Base-by-base conservation (phyloP, 2,888 invertebrate species). In the Mystacides longicornis region DNA sequence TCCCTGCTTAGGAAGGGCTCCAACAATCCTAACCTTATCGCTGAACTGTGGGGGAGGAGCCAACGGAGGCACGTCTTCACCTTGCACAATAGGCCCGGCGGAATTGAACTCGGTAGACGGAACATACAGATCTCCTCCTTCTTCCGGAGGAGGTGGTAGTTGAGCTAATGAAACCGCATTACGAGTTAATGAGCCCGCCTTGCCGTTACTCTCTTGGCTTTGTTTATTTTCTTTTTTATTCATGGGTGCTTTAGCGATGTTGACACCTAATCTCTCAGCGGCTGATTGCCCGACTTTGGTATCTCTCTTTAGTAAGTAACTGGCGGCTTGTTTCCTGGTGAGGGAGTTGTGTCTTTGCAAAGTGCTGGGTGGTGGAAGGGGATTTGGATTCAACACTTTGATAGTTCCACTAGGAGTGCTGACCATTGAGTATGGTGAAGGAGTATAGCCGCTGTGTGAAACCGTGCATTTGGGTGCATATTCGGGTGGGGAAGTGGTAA, bases 31-130 rank as follows among this genome's bases (percentile, higher is more conserved):
- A 54, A 89, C 90, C 64, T 86, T 80, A 74, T 93, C 93, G 71
- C 89, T 90, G 75, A 93, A 93, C 73, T 93, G 93, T 37, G 93
- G 93, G 33, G 93, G 93, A 37, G 93, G 93, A 21, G 91, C 90
- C 61, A 89, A 77, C 16, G 90, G 71, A 16, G 61, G 60, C 55
- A 66, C 66, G n/a, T 63, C 56, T 66, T 64, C 57, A 46, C 68
- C 68, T 59, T 67, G 67, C 45, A 72, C 72, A 48, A 68, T 67
- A 2, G 64, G 63, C 20, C 69, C 70, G 1, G 67, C 67, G 3
- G 67, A 67, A 50, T 75, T 75, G 63, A 81, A 82, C 65, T 82
- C 82, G 3, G 80, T 79, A 1, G 83, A 81, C 1, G 82, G 82
- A 2, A 82, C 75, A 7, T 80, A 79, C 56, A 81, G 80, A 65